A percentile compares a stretch with the other conserved stretches of the same genome.
phyloP scores from a whole-genome alignment of 2,888 invertebrate genomes.

The Orthosia incerta region DNA sequence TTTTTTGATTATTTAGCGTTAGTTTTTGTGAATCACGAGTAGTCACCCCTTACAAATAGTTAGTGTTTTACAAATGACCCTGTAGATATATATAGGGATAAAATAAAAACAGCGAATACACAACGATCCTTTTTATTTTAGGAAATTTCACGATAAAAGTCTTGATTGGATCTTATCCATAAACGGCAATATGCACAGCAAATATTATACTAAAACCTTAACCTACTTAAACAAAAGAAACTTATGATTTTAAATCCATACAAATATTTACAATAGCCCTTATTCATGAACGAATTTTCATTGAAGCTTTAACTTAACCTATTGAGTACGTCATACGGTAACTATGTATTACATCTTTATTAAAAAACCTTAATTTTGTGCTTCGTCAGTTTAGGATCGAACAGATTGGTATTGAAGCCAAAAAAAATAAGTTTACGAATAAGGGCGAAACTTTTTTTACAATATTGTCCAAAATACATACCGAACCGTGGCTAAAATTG shows the following conservation, averaged over 20 bases:
- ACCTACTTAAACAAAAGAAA: conserved; percentile 75
- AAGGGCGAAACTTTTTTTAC: conserved; percentile 74
- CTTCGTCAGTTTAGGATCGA: conserved; percentile 43
- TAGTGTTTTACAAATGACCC: too few relatives aligned
- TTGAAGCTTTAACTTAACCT: conserved; percentile 49
- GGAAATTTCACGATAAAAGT: conserved; percentile 90
- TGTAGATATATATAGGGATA: too few relatives aligned
- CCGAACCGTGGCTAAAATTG: conserved; percentile 72
- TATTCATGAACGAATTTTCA: conserved; percentile 73
- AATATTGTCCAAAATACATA: conserved; percentile 85
- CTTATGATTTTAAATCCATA: conserved; percentile 75
- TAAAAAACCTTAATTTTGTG: conserved; percentile 47
- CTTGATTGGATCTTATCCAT: conserved; percentile 90
- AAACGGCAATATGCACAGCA: conserved; percentile 89
- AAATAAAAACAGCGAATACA: conserved; percentile 77
- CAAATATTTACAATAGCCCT: conserved; percentile 86
- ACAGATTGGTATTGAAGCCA: conserved; percentile 39
- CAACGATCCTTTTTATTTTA: conserved; percentile 88
- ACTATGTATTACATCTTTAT: conserved; percentile 44
- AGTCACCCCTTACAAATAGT: too few relatives aligned
- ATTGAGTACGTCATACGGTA: conserved; percentile 49
- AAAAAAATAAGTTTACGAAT: conserved; percentile 73
- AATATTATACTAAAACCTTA: conserved; percentile 75
- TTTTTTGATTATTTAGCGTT: too few relatives aligned
- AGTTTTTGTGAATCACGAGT: too few relatives aligned